Evolutionary conservation across 92 coral and sea anemone genomes (phyloP).

Genomic region (Pocillopora meandrina): DNA sequence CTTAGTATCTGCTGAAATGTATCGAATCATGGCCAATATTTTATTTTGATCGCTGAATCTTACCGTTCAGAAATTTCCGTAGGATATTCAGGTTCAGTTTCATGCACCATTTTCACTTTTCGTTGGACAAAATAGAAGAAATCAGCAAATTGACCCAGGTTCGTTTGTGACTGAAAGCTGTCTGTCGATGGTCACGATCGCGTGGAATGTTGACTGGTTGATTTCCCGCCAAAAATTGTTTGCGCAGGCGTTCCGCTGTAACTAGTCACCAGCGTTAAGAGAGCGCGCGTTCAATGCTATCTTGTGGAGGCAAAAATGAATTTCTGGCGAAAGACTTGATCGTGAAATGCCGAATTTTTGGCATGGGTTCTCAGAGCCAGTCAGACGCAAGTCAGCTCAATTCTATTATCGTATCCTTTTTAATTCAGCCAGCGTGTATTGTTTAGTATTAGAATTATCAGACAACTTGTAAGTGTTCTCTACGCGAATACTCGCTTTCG

Average conservation of each 20-base stretch:
- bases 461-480: too few relatives aligned
- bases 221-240: slow-evolving; percentile 46
- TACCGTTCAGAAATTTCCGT: slow-evolving; percentile 45
- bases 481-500: too few relatives aligned
- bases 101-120: slow-evolving; percentile 22
- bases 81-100: slow-evolving; percentile 23
- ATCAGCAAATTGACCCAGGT: not conserved
- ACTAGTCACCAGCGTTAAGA: slow-evolving; percentile 6
- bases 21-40: not conserved
- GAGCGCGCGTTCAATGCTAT: not conserved
- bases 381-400: slow-evolving; percentile 31
- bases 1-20: not conserved
- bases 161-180: too few relatives aligned
- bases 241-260: slow-evolving; percentile 39
- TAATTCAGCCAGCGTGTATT: not conserved
- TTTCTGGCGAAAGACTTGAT: not conserved
- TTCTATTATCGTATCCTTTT: slow-evolving; percentile 45
- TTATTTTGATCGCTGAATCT: slow-evolving; percentile 3
- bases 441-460: too few relatives aligned
- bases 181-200: not conserved
- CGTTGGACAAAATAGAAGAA: not conserved
- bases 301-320: not conserved
- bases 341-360: not conserved
- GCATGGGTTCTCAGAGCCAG: slow-evolving; percentile 50
- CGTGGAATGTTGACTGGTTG: slow-evolving; percentile 22